Conservation (phyloP, 2,113 vertebrate genomes). For the Pelvicachromis taeniatus region DNA sequence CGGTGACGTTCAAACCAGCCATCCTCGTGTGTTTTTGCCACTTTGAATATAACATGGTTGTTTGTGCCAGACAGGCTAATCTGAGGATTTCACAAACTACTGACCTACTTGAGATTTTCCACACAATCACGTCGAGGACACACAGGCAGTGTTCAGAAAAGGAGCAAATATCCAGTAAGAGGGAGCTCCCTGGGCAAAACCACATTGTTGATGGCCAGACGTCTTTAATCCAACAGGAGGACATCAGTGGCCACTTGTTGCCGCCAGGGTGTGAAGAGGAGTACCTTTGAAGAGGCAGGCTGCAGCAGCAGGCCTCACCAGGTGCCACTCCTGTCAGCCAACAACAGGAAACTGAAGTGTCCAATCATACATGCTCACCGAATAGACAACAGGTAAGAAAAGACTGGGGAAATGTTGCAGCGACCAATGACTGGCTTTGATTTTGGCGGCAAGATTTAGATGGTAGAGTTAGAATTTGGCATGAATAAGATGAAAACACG, state of each 20-base stretch:
- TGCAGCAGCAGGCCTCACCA: no score
- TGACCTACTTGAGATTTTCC: neutral
- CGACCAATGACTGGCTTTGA: neutral
- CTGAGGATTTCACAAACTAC: neutral
- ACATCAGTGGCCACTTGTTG: neutral
- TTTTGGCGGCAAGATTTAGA: neutral
- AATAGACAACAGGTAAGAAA: neutral
- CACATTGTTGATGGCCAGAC: neutral
- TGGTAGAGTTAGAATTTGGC: neutral
- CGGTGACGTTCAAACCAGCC: neutral
- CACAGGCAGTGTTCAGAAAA: neutral
- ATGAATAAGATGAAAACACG: neutral
- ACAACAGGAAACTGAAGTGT: neutral
- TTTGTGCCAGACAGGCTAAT: neutral
- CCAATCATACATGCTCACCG: neutral
- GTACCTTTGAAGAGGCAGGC: neutral
- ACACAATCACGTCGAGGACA: neutral
- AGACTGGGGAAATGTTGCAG: neutral
- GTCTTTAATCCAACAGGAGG: neutral
- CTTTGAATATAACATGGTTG: neutral
- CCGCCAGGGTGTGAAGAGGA: neutral
- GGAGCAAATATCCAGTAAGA: neutral
- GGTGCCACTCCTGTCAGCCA: neutral
- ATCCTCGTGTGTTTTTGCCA: neutral
- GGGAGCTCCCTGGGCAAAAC: neutral